Percentiles rank a stretch among this genome's conserved stretches.
These are phyloP conservation scores for Triplophysa dalaica DNA, from an alignment of 2,113 vertebrate genomes.

Conservation along the genomic window DNA sequence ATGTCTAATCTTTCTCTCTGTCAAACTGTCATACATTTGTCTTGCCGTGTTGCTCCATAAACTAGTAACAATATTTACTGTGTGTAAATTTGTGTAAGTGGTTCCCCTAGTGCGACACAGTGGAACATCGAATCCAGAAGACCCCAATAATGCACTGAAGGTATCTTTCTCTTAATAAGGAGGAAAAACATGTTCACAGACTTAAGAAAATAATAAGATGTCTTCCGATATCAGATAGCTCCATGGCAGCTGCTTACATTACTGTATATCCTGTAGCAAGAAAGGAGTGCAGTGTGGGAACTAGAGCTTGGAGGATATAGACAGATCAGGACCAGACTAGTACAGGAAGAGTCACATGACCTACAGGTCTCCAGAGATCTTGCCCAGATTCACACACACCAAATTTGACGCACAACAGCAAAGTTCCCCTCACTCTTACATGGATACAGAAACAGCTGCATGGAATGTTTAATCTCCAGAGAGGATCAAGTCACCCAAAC, in stretches of 20 bases:
- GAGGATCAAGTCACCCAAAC: neutral
- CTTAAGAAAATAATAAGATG: slow-evolving; percentile 48
- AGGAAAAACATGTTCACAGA: slow-evolving; percentile 45
- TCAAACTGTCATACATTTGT: too few species aligned
- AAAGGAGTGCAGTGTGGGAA: slow-evolving; percentile 28
- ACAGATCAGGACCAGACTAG: slow-evolving; percentile 37
- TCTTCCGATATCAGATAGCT: slow-evolving; percentile 33
- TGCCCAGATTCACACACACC: slow-evolving; percentile 11
- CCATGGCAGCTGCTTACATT: slow-evolving; percentile 35
- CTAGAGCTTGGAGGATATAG: slow-evolving; percentile 12
- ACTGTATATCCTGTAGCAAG: slow-evolving; percentile 30
- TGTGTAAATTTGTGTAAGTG: slow-evolving; percentile 7
- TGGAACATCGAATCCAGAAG: neutral
- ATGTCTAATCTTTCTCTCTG: too few species aligned
- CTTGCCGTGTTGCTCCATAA: too few species aligned
- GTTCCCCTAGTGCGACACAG: neutral
- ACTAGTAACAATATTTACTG: too few species aligned
- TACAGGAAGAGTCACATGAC: slow-evolving; percentile 47
- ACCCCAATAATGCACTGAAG: neutral
- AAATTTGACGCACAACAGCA: slow-evolving; percentile 28
- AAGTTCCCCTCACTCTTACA: neutral
- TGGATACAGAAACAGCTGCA: slow-evolving; percentile 23
- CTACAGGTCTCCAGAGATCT: slow-evolving; percentile 37
- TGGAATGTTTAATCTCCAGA: neutral
- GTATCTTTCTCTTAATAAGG: neutral